These are phyloP conservation scores for Lepus oiostolus DNA, from an alignment of 2,797 vertebrate species.

Conservation along the genomic window DNA sequence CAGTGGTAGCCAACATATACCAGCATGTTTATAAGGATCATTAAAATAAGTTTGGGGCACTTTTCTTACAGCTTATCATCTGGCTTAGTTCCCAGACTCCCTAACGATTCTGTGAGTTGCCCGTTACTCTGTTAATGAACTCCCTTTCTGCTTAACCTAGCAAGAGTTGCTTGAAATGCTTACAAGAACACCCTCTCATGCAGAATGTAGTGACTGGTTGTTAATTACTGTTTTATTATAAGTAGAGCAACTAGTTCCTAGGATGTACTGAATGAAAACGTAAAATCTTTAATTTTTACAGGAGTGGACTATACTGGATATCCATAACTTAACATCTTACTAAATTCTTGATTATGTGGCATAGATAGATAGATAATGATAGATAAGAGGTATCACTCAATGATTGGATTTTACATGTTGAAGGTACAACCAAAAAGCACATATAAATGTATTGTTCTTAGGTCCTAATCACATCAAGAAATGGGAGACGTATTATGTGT, in stretches of 20 bases:
- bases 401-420: background rate
- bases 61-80: slow-evolving; percentile 46
- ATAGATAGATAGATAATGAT: too few relatives aligned
- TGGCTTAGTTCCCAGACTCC: slow-evolving; percentile 2
- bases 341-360: background rate
- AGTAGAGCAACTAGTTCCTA: slow-evolving; percentile 7
- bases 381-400: background rate
- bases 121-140: slow-evolving; percentile 54
- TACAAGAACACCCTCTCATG: background rate
- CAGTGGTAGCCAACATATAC: background rate
- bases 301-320: background rate
- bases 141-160: slow-evolving; percentile 45
- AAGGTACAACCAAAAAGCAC: background rate
- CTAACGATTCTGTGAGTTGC: slow-evolving; percentile 40
- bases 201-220: slow-evolving; percentile 34
- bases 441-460: background rate
- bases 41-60: slow-evolving; percentile 47
- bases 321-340: background rate
- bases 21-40: background rate
- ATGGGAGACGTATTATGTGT: background rate
- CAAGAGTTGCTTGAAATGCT: slow-evolving; percentile 50
- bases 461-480: background rate
- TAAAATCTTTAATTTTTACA: background rate
- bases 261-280: background rate
- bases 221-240: slow-evolving; percentile 42